Base-by-base conservation (phyloP, 1,140 invertebrate species). In the Sarcophaga peregrina region DNA sequence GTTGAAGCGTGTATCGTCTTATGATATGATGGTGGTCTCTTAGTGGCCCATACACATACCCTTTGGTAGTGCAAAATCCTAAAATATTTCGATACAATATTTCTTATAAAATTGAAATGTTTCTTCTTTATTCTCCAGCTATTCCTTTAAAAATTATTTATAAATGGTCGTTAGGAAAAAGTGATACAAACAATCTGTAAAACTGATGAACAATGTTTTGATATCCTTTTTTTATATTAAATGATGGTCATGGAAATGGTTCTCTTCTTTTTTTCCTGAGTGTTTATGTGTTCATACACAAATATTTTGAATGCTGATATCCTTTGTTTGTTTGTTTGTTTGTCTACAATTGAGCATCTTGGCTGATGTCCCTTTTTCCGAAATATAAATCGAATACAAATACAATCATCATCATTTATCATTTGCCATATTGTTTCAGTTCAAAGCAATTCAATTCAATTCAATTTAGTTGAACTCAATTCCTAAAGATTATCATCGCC, bases 361-460 rank as follows among this genome's bases (percentile, higher is more conserved):
- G 10, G 10, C 52, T 54, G 15, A 5, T 13, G 10, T 4, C 10
- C 15, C 52, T 10, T 58, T n/a, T 20, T 15, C 37, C 11, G 7
- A 50, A 54, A 25, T 48, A 8, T 11, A 4, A 13, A 46, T 25
- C 5, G 25, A 15, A 50, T 17, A 15, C 15, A 46, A 81, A 68
- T 81, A 58, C 13, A 81, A 82, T 83, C 85, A 86, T 82, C 84
- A 86, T 88, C 88, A 89, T 89, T 89, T 89, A 89, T 89, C 88
- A 89, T 86, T 88, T 87, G 88, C 87, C 88, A 89, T 89, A 89
- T 89, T 89, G 88, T 82, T 82, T 58, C 81, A 83, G 73, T 89
- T 85, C 86, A n/a, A n/a, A n/a, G n/a, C n/a, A 68, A 86, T 86
- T 86, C 87, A 25, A 82, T 74, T 50, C 72, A 78, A 37, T 37